Evolutionary conservation across 2,113 vertebrate genomes (phyloP).

Genomic region (Phaethornis superciliosus): DNA sequence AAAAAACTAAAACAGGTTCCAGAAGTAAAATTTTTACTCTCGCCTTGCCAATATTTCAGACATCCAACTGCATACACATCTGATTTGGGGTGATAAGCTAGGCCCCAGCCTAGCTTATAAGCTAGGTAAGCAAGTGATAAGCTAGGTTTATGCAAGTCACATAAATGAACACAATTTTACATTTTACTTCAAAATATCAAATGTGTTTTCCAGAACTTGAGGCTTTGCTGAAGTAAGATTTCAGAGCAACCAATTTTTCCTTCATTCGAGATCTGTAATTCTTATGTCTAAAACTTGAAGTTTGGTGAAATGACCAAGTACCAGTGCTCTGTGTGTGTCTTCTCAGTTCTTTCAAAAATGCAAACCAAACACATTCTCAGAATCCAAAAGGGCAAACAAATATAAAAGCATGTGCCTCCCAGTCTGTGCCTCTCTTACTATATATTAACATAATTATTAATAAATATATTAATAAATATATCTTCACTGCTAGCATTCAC

Average conservation of each 20-base stretch:
- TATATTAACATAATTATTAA: not conserved
- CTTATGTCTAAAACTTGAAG: not conserved
- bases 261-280: not conserved
- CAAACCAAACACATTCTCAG: not conserved
- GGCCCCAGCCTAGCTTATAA: no score
- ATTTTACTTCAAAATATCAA: not conserved
- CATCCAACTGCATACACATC: not conserved
- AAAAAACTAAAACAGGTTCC: not conserved
- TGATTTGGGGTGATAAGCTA: not conserved
- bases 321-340: not conserved
- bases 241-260: fast-evolving
- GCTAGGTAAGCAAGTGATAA: no score
- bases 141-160: not conserved
- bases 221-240: not conserved
- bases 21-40: not conserved
- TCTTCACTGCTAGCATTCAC: not conserved
- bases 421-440: not conserved
- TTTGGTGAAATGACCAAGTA: not conserved
- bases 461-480: not conserved
- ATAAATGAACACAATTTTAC: not conserved
- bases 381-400: not conserved
- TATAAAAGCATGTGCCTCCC: not conserved
- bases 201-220: not conserved
- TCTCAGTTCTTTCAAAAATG: not conserved
- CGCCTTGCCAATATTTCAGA: not conserved